Base-by-base conservation (phyloP, 2,797 vertebrate species). In the Notolepis coatsorum region DNA sequence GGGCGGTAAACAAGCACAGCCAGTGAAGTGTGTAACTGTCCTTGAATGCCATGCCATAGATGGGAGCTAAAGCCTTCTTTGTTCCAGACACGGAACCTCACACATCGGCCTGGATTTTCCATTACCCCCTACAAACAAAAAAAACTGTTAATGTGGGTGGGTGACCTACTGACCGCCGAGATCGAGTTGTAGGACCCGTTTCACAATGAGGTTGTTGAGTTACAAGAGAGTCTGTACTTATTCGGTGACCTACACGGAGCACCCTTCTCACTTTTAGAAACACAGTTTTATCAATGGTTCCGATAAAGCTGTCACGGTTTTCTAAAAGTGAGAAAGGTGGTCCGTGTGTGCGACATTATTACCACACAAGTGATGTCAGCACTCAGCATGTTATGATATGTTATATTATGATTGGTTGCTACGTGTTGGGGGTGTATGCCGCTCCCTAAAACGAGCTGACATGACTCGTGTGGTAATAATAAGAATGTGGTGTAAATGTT, bases 41-140 rank as follows among this genome's bases (percentile, higher is more conserved):
- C 30, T 35, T 12, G 5, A 75, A 52, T 6, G 28, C 43, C 59
- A 52, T 35, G 41, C 5, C 20, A 35, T 42, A 67, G 39, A 75
- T 55, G 65, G 56, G 62, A 20, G 25, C 15, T 42, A 7, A 13
- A 8, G 3, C 68, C 56, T 73, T 74, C 65, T 75, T 83, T 68
- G 75, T 73, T 80, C 56, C 49, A 39, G 4, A 25, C 51, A 54
- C 42, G 48, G 65, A 79, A 82, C 66, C 80, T 76, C 71, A 75
- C 83, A 83, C 49, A 41, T 42, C 31, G n/a, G 67, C 25, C 68
- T 83, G 82, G 79, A 88, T 70, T 86, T 86, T 73, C 75, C 73
- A 81, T 84, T 79, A 80, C 51, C 53, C 33, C 59, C 20, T 42
- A 47, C 39, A 65, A 21, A 20, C 9, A 13, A 9, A n/a, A 48